Evolutionary conservation across 2,888 invertebrate genomes (phyloP).

Genomic region (Campaea margaritaria): DNA sequence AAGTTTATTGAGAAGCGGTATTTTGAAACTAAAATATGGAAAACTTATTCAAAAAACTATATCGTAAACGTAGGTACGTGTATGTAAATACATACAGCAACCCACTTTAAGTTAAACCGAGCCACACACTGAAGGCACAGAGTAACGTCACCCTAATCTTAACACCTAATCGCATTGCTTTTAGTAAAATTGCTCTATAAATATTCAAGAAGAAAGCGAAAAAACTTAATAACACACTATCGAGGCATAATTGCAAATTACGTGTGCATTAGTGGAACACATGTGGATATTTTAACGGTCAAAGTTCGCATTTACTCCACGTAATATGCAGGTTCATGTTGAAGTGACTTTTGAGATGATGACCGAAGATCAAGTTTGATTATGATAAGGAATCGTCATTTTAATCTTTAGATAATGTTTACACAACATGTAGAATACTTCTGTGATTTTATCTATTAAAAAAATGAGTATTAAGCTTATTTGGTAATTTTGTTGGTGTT

Average conservation of each 20-base stretch:
- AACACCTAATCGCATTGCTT: constrained; percentile 69
- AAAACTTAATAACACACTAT: constrained; percentile 76
- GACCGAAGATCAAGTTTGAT: too few relatives aligned
- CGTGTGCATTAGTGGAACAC: constrained; percentile 59
- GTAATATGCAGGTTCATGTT: constrained; percentile 6
- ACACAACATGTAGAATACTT: too few relatives aligned
- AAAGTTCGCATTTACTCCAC: constrained; percentile 46
- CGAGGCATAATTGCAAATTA: constrained; percentile 75
- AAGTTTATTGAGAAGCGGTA: too few relatives aligned
- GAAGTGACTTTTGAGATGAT: not conserved
- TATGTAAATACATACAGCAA: not conserved
- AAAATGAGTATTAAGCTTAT: too few relatives aligned
- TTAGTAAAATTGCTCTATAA: constrained; percentile 83
- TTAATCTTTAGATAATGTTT: too few relatives aligned
- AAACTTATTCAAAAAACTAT: too few relatives aligned
- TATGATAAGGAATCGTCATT: too few relatives aligned
- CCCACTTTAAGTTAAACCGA: constrained; percentile 1
- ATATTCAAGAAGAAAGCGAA: constrained; percentile 74
- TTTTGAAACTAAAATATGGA: too few relatives aligned
- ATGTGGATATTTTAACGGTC: constrained; percentile 50
- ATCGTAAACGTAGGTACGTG: too few relatives aligned
- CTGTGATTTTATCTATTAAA: too few relatives aligned
- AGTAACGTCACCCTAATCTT: constrained; percentile 53
- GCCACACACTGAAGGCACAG: constrained; percentile 17
- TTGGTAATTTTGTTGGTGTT: too few relatives aligned